Evolutionary conservation across 2,888 invertebrate species (phyloP).

Genomic region (Epirrhoe alternata): DNA sequence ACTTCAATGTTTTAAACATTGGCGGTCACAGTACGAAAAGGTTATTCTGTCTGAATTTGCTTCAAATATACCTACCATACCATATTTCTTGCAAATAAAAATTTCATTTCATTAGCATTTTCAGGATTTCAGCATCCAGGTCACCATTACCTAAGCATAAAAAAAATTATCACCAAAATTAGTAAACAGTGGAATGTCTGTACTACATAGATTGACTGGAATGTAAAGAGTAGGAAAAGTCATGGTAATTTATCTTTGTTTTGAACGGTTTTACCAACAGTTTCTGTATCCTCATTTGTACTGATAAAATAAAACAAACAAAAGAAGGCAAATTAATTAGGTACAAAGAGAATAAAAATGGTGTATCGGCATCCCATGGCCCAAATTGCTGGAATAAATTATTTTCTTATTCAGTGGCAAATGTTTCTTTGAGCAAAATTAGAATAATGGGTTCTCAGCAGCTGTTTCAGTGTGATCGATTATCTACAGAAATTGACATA

Average conservation of each 20-base stretch:
- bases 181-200: too few species aligned
- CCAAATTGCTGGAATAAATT: conserved; percentile 15
- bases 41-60: too few species aligned
- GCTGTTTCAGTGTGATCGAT: conserved; percentile 33
- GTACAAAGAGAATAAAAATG: conserved; percentile 8
- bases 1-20: too few species aligned
- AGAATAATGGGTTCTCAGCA: conserved; percentile 24
- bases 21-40: too few species aligned
- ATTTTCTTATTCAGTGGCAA: conserved; percentile 17
- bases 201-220: too few species aligned
- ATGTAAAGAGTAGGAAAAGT: background rate
- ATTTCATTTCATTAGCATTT: too few species aligned
- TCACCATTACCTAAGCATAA: too few species aligned
- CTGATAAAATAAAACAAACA: conserved; percentile 5
- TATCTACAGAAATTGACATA: conserved; percentile 23
- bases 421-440: conserved; percentile 25
- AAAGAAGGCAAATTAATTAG: conserved; percentile 5
- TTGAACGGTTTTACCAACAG: background rate
- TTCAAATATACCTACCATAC: too few species aligned
- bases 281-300: background rate
- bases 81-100: too few species aligned
- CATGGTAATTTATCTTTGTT: background rate
- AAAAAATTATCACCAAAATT: too few species aligned
- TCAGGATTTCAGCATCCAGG: too few species aligned
- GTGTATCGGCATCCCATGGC: conserved; percentile 10